Percentiles rank a stretch among this genome's conserved stretches.
These are phyloP conservation scores for Orientallactaga bullata DNA, from an alignment of 2,113 vertebrate species.

Conservation along the genomic window DNA sequence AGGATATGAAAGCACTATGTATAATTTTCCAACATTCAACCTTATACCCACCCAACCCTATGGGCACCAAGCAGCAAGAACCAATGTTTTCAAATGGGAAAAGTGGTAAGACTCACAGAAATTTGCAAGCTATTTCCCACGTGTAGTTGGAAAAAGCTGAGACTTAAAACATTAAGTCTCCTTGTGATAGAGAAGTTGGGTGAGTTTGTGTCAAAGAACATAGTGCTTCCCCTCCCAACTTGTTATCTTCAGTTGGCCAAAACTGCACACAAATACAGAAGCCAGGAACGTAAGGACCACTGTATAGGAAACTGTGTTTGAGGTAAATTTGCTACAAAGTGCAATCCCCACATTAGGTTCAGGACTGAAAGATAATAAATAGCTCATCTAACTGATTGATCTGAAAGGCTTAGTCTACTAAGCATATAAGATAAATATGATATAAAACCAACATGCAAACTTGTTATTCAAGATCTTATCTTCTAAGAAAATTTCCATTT, in stretches of 20 bases:
- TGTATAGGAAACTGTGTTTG: background rate
- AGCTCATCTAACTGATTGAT: background rate
- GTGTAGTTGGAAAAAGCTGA: background rate
- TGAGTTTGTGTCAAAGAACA: background rate
- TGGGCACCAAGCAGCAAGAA: background rate
- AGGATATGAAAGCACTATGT: background rate
- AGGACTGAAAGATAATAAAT: background rate
- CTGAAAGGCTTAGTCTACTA: background rate
- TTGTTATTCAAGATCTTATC: background rate
- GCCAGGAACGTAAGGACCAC: background rate
- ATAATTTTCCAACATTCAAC: background rate
- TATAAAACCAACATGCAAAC: background rate
- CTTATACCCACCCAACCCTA: background rate
- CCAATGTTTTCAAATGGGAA: background rate
- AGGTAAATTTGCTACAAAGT: background rate
- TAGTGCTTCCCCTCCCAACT: background rate
- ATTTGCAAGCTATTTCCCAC: background rate
- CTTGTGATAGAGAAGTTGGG: accelerated
- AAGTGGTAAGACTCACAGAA: background rate
- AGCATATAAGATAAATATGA: background rate
- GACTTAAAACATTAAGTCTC: background rate
- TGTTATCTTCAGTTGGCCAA: background rate
- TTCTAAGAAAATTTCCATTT: background rate
- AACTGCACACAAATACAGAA: background rate
- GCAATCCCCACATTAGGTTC: background rate